Base-by-base conservation (phyloP, 1,140 invertebrate genomes). In the Neuroterus valhalla region DNA sequence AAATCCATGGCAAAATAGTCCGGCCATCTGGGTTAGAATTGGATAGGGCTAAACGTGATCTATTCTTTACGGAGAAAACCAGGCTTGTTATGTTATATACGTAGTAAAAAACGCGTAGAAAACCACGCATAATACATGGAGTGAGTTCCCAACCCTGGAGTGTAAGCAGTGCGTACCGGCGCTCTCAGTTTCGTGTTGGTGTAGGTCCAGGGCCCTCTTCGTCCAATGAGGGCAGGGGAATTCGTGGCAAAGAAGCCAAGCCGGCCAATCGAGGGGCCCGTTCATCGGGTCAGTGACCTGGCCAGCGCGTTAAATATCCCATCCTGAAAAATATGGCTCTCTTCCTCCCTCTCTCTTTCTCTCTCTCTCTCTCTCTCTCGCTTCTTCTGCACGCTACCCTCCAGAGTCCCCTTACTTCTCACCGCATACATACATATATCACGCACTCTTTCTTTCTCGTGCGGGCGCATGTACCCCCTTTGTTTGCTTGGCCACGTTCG, bases 251-350 rank as follows among this genome's bases (percentile, higher is more conserved):
- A 77, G 66, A 45, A 79, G 82, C 78, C 78, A 84, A 80, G 74
- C 81, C 85, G 88, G 82, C 88, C 87, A 89, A 89, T 89, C 82
- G 84, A 82, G 82, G 84, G 85, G 84, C 85, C 86, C 85, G 81
- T 76, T 71, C 75, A 67, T 78, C 81, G 79, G 88, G 88, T 89
- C 86, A 88, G 85, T 88, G 88, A 89, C 88, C 88, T 87, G 81
- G 83, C 86, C 87, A 88, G 87, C 86, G 87, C 88, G 88, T 88
- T 89, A 89, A 89, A 89, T 89, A 89, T 89, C 87, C 86, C 84
- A 89, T 88, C 86, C 87, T 89, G 88, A 89, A 89, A 89, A 89
- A 89, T 89, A 89, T 86, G 77, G 80, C 80, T 85, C 85, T 87
- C 82, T 81, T 82, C 81, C 70, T 77, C 62, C 76, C 71, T 75